Evolutionary conservation across 2,888 invertebrate genomes (phyloP).

Genomic region (Brachypterus glaber): DNA sequence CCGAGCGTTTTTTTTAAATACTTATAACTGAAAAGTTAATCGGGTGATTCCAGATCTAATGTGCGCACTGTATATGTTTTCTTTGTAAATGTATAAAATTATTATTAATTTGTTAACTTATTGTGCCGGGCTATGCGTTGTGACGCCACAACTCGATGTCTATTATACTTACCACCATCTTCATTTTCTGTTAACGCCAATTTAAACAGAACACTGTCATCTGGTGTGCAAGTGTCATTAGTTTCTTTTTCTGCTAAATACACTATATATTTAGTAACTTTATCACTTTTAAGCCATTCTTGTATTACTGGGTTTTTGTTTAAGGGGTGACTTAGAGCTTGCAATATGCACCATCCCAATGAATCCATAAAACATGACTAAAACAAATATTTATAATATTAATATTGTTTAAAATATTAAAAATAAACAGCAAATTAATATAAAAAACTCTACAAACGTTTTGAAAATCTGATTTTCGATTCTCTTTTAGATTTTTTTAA

Average conservation of each 20-base stretch:
- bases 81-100: no score
- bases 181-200: slow-evolving; percentile 36
- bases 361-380: slow-evolving; percentile 28
- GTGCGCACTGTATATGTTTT: no score
- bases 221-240: slow-evolving; percentile 29
- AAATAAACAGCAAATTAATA: neutral
- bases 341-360: slow-evolving; percentile 41
- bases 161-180: slow-evolving; percentile 39
- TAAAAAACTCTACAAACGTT: no score
- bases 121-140: no score
- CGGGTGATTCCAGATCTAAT: no score
- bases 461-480: no score
- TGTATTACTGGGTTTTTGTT: slow-evolving; percentile 36
- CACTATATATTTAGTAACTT: slow-evolving; percentile 40
- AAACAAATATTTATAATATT: slow-evolving; percentile 14
- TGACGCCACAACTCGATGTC: no score
- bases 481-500: no score
- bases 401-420: slow-evolving; percentile 3
- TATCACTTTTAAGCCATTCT: slow-evolving; percentile 41
- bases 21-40: no score
- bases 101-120: no score
- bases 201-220: slow-evolving; percentile 33
- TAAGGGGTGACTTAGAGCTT: slow-evolving; percentile 42
- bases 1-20: no score
- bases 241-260: slow-evolving; percentile 35